Base-by-base conservation (phyloP, 2,888 invertebrate species). In the Caenorhabditis sp. region DNA sequence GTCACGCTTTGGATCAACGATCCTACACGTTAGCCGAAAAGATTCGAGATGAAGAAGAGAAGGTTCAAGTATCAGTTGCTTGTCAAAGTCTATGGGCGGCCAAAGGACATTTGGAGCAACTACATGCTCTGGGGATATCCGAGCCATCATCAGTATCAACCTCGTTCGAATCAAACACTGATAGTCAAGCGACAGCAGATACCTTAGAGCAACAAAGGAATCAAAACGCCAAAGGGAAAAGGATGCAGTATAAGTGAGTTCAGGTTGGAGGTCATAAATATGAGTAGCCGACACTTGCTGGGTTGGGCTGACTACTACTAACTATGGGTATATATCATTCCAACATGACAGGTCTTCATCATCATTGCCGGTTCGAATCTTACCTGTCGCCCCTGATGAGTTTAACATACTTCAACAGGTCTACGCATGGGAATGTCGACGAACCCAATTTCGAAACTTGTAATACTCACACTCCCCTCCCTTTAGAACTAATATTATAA, bases 91-190 rank as follows among this genome's bases (percentile, higher is more conserved):
- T 81, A 14, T 81, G 81, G 81, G 77, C 75, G 0, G 77, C 76
- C 5, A 75, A 76, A 26, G 78, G 81, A 10, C 78, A 80, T 68
- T 59, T 79, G 58, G 81, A 81, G 62, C 79, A 81, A 25, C 36
- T 81, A 27, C 75, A 77, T 27, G 78, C 77, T 4, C 65, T 81
- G 0, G 74, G 77, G 8, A 78, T 81, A 23, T 76, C 76, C 0
- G 81, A 81, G 52, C 81, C 81, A 1, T 80, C 79, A 1, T 80
- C 79, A 5, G 77, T 76, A 1, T 78, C 78, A 20, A 81, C 81
- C 3, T 80, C 79, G 1, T 81, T 81, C 43, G 81, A 81, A 52
- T 78, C 78, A 31, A 78, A 79, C 38, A 79, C 81, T 8, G 79
- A 77, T 56, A 75, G 76, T 57, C 78, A 78, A 20, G 70, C 65